Percentiles rank a stretch among this genome's conserved stretches.
Conservation (phyloP, 2,797 vertebrate species). For the Enteromius thamalakanensis region DNA sequence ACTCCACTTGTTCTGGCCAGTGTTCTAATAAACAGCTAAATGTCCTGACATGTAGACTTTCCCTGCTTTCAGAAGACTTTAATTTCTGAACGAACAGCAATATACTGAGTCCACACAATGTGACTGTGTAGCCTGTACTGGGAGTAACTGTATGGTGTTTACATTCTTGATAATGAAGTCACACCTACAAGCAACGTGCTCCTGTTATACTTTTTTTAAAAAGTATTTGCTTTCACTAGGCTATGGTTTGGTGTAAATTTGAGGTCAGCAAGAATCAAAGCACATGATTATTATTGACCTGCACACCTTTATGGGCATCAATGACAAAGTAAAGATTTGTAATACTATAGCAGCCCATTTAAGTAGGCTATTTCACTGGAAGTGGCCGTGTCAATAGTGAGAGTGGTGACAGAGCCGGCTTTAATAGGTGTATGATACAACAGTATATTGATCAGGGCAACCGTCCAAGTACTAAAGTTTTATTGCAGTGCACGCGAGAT, state of each 20-base stretch:
- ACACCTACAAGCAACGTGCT: neutral
- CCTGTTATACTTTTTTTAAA: neutral
- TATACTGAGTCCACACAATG: neutral
- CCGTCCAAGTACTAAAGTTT: slow-evolving; percentile 1
- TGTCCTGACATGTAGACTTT: no score
- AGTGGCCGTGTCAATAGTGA: neutral
- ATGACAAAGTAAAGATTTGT: neutral
- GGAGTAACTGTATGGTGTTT: slow-evolving; percentile 17
- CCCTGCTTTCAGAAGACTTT: neutral
- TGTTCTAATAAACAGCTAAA: neutral
- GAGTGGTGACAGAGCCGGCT: neutral
- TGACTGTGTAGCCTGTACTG: neutral
- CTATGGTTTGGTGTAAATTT: neutral
- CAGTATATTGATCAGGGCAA: neutral
- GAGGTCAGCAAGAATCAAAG: neutral
- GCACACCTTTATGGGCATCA: neutral
- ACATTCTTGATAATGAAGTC: slow-evolving; percentile 18
- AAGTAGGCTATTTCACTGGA: neutral
- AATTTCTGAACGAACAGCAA: neutral
- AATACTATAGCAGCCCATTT: neutral
- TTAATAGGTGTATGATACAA: neutral
- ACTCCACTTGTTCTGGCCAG: neutral
- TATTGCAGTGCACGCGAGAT: slow-evolving; percentile 37
- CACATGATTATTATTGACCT: neutral
- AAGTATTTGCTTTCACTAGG: neutral